Base-by-base conservation (phyloP, 2,888 invertebrate genomes). In the Morpho helenor region DNA sequence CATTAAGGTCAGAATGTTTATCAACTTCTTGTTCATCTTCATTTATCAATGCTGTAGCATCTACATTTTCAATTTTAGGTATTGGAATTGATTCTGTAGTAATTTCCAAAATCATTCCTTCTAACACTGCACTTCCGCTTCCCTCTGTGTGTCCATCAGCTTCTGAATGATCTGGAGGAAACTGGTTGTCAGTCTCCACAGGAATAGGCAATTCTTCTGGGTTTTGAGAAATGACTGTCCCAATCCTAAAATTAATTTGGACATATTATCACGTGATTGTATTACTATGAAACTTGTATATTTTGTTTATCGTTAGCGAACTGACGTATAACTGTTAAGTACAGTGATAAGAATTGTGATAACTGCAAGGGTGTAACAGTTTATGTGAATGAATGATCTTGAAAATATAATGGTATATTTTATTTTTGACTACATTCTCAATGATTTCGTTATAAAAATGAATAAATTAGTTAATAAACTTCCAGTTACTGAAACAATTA, bases 321-420 rank as follows among this genome's bases (percentile, higher is more conserved):
- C 74, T 86, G 85, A 86, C 85, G 84, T 77, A 79, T 76, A 80
- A 77, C 79, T 78, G 71, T 76, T 79, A 80, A 78, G 79, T 75
- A 77, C 72, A 60, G 62, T 77, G 84, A 87, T 86, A 87, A 87
- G 80, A 79, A 73, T 74, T 66, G 72, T 78, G 86, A 87, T 86
- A 87, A 72, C 74, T 75, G 72, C 72, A 81, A 82, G 83, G 83
- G 81, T 81, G 77, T 77, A 73, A 73, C 76, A 46, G 53, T 23
- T 61, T 58, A 49, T 49, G 42, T 51, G 47, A 47, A 54, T 44
- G 22, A 44, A 48, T 60, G 52, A 55, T 63, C 58, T 61, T 59
- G 60, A 60, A 59, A 55, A 43, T 43, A 10, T 1, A 45, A 31
- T 31, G 31, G 31, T 3, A 31, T 31, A 31, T 2, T 31, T 31